These are phyloP conservation scores for Harlomillsia oculata DNA, from an alignment of 1,140 invertebrate species.

Conservation along the genomic window DNA sequence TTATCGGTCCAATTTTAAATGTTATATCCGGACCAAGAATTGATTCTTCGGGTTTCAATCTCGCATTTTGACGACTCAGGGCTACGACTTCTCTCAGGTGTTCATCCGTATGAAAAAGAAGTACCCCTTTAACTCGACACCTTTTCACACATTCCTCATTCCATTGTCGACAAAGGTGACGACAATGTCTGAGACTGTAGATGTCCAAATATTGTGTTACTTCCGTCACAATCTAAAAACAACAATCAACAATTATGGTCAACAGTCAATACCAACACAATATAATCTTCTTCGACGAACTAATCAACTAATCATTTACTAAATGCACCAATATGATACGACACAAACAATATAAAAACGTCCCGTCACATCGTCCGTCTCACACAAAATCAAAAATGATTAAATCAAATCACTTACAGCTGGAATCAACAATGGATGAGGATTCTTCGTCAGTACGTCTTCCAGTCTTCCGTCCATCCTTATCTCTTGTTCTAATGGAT, in stretches of 20 bases:
- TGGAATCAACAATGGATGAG: conserved; percentile 9
- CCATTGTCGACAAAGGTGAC: conserved; percentile 12
- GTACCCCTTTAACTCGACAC: not conserved
- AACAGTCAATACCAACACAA: too few relatives aligned
- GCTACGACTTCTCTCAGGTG: not conserved
- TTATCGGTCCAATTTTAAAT: conserved; percentile 8
- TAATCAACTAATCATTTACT: too few relatives aligned
- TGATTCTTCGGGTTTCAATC: too few relatives aligned
- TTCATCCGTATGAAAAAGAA: not conserved
- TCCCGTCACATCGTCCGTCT: not conserved
- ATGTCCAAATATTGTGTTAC: conserved; percentile 6
- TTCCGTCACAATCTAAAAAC: conserved; percentile 10
- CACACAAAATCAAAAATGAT: not conserved
- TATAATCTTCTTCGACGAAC: too few relatives aligned
- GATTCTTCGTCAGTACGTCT: not conserved
- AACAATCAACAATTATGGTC: not conserved
- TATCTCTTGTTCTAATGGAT: not conserved
- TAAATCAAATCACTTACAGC: conserved; percentile 6
- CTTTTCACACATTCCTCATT: conserved; percentile 10
- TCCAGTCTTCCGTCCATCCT: not conserved
- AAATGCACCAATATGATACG: not conserved
- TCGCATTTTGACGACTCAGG: not conserved
- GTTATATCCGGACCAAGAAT: too few relatives aligned
- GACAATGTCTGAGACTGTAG: conserved; percentile 5
- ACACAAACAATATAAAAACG: not conserved